Evolutionary conservation across 1,140 invertebrate genomes (phyloP), one percentile per base, ranked within the genome.

Genomic region (Euborellia annulipes): DNA sequence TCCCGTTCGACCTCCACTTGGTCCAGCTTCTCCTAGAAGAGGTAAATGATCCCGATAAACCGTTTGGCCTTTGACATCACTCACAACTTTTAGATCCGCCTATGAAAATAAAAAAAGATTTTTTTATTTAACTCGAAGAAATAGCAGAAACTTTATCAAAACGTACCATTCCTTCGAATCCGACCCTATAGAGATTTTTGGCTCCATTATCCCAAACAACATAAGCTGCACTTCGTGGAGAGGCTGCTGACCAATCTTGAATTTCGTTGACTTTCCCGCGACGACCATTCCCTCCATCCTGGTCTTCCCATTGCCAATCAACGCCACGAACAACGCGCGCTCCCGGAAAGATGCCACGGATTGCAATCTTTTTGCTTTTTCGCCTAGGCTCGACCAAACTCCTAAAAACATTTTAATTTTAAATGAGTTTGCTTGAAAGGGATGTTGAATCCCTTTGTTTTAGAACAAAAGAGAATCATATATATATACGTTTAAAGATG

Each of bases 281-380:
- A 23, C 88, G 70, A 0, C 88, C 86, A 64, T 90, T 91, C 6
- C 90, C 90, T 47, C 89, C 89, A 69, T 90, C 89, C 67, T 97
- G 93, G 64, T 97, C 91, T 66, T 96, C 91, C 92, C 92, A 97
- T 65, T 95, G 90, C 89, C 89, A 93, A 57, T 93, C 89, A 19
- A 92, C 87, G 52, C 92, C 92, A 53, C 92, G 73, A 0, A 96
- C 82, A 36, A 87, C 85, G 50, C 84, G 68, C 9, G 91, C 89
- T 36, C 89, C 85, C 47, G 91, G 86, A 64, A 91, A 97, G 52
- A 97, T 92, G 4, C 93, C 93, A 53, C 90, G 72, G 8, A 91
- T 79, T 16, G 87, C 80, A 45, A 95, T 64, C 72, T 87, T 96
- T 62, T 96, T 97, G 52, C 85, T 91, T 65, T 96, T 96, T 41